Percentiles rank a stretch among this genome's conserved stretches.
Conservation (phyloP, 2,113 vertebrate genomes). For the Peromyscus polionotus region DNA sequence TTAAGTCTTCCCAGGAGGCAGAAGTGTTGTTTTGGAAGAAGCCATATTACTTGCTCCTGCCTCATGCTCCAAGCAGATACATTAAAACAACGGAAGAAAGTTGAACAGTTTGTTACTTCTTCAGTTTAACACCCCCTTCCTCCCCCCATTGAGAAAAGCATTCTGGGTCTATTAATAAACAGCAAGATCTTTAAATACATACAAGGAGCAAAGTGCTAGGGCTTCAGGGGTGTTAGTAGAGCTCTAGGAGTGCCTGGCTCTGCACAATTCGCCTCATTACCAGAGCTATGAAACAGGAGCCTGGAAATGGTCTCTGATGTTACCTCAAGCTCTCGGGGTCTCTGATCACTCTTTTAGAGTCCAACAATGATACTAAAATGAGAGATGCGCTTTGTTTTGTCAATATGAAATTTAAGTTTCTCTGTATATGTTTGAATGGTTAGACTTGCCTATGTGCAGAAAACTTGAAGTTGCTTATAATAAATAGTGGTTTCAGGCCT, state of each 20-base stretch:
- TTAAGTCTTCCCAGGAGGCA: conserved; percentile 43
- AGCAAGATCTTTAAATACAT: conserved; percentile 38
- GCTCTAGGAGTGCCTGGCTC: background rate
- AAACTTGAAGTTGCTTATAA: conserved; percentile 39
- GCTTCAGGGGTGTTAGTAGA: background rate
- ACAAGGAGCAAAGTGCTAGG: conserved; percentile 28
- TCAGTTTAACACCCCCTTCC: background rate
- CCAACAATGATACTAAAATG: background rate
- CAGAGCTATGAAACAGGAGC: conserved; percentile 5
- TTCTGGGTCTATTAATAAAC: background rate
- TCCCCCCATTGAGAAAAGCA: background rate
- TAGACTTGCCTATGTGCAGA: background rate
- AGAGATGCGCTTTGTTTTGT: conserved; percentile 31
- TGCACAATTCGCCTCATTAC: conserved; percentile 20
- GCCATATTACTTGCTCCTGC: background rate
- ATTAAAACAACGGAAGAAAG: conserved; percentile 34
- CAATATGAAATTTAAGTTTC: conserved; percentile 9
- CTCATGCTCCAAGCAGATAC: background rate
- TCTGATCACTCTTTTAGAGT: background rate
- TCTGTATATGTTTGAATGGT: conserved; percentile 2
- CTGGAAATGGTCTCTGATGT: background rate
- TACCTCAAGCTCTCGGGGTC: background rate
- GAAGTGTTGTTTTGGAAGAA: conserved; percentile 38
- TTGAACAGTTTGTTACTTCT: conserved; percentile 14
- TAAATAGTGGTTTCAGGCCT: conserved; percentile 3